These are phyloP conservation scores for Eilema sororculum DNA, from an alignment of 2,888 invertebrate species.

Conservation along the genomic window DNA sequence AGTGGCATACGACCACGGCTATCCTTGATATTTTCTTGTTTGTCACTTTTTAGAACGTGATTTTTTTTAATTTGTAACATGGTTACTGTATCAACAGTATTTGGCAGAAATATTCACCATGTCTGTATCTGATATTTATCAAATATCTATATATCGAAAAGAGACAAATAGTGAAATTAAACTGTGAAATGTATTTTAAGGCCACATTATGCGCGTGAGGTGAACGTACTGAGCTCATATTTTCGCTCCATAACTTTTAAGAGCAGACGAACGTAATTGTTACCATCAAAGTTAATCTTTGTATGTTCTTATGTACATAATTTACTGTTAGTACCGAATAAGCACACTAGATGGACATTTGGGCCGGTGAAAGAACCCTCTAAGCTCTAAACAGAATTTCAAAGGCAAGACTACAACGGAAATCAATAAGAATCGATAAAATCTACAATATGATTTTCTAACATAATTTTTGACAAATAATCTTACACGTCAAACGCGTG, in stretches of 20 bases:
- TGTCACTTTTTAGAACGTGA: too few relatives aligned
- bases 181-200: not conserved
- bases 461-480: too few relatives aligned
- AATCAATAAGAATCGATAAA: too few relatives aligned
- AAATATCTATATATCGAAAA: not conserved
- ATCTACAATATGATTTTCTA: too few relatives aligned
- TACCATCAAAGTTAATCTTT: conserved; percentile 38
- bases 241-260: conserved; percentile 51
- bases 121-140: not conserved
- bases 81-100: not conserved
- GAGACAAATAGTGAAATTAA: conserved; percentile 1
- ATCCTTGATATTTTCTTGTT: too few relatives aligned
- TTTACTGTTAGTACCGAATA: conserved; percentile 1
- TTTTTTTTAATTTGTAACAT: not conserved
- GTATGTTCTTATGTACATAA: conserved; percentile 23
- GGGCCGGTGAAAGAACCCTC: not conserved
- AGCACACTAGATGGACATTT: not conserved
- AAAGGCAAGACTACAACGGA: too few relatives aligned
- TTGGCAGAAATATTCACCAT: not conserved
- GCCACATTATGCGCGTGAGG: conserved; percentile 26
- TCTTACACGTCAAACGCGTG: too few relatives aligned
- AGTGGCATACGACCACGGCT: too few relatives aligned
- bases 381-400: not conserved
- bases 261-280: conserved; percentile 46
- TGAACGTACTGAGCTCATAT: conserved; percentile 42